Base-by-base conservation (phyloP, 2,797 vertebrate species). In the Phoebastria nigripes region DNA sequence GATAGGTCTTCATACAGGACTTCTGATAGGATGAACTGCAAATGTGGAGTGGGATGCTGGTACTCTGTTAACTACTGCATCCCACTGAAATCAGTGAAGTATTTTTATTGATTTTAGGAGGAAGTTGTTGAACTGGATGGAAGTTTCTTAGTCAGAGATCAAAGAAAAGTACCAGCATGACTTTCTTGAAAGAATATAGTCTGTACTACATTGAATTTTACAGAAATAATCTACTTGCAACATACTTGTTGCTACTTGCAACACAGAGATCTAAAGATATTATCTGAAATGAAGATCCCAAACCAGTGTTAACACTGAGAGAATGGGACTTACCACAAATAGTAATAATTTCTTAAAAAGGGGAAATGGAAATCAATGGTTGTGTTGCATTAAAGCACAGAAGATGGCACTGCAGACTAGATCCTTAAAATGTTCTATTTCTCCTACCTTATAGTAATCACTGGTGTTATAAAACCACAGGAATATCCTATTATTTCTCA, bases 381-480 rank as follows among this genome's bases (percentile, higher is more conserved):
- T 92, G 24, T 62, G 22, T 94, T 92, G 65, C 67, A 54, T 71
- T 83, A 70, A 84, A 95, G 88, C 82, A 90, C 97, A 93, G 97
- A 97, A 97, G 96, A 96, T 96, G 96, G 96, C 95, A 97, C 95
- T 97, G 72, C 69, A 93, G 96, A 94, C 97, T 91, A 96, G 46
- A 87, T 87, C 59, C 93, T 92, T 92, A 70, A 62, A 78, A 49
- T 19, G 9, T n/a, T 67, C 35, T 79, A 20, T 82, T 91, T 93
- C 70, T 90, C 44, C 55, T 86, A n/a, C 5, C 6, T 94, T 61
- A 35, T 18, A 66, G 9, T 71, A 90, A 67, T 49, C 67, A 81
- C 11, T 46, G 25, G 41, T 56, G 47, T 81, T 89, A 74, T 41
- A 85, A 94, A 95, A n/a, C 28, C 65, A 58, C 35, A 89, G 71